phyloP scores from a whole-genome alignment of 2,888 invertebrate genomes.

The Agrochola litura region DNA sequence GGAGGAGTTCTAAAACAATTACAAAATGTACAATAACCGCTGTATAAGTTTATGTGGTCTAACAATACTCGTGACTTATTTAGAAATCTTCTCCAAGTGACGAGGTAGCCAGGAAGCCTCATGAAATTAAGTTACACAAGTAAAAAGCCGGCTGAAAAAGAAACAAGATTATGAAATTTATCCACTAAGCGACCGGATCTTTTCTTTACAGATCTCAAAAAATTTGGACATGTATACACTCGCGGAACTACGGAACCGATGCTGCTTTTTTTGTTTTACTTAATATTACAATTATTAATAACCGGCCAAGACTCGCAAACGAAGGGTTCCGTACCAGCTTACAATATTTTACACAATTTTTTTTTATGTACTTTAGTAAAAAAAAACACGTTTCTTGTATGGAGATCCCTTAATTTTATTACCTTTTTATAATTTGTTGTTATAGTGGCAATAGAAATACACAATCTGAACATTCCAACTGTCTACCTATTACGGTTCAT shows the following conservation, averaged over 20 bases:
- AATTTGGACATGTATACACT: background rate
- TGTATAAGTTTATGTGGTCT: background rate
- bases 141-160: background rate
- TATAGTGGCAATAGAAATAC: too few relatives aligned
- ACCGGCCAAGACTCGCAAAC: background rate
- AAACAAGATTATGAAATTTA: background rate
- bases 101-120: slow-evolving; percentile 2
- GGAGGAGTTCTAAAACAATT: background rate
- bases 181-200: background rate
- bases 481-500: too few relatives aligned
- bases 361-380: too few relatives aligned
- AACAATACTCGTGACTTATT: background rate
- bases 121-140: slow-evolving; percentile 7
- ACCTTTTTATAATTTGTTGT: too few relatives aligned
- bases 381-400: too few relatives aligned
- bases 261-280: too few relatives aligned
- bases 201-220: background rate
- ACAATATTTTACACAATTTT: too few relatives aligned
- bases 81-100: slow-evolving; percentile 8
- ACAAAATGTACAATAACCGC: background rate
- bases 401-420: too few relatives aligned
- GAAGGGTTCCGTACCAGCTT: too few relatives aligned
- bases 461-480: too few relatives aligned
- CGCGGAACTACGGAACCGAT: background rate
- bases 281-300: background rate